These are phyloP conservation scores for Pachyuromys duprasi DNA, from an alignment of 2,797 vertebrate genomes.

Conservation along the genomic window DNA sequence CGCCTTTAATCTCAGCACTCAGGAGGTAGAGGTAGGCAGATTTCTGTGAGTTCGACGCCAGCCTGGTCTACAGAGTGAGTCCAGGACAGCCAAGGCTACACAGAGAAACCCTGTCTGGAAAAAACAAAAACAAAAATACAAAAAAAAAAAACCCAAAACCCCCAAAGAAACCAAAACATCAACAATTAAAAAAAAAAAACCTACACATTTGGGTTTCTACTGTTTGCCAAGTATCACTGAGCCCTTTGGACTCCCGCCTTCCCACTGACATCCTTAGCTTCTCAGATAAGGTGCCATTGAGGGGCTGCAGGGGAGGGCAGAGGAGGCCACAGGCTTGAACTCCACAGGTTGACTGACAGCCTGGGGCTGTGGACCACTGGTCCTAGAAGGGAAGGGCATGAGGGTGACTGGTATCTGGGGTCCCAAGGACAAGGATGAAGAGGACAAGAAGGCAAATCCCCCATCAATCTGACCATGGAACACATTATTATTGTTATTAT, in stretches of 20 bases:
- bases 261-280: background rate
- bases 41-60: background rate
- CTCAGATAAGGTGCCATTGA: background rate
- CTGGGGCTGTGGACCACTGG: background rate
- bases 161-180: background rate
- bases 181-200: background rate
- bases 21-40: background rate
- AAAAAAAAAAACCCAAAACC: background rate
- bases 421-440: slow-evolving; percentile 57
- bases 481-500: slow-evolving; percentile 88
- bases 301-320: background rate
- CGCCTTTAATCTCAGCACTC: background rate
- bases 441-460: slow-evolving; percentile 54
- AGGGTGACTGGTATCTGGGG: background rate
- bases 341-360: slow-evolving; percentile 49
- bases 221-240: background rate
- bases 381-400: background rate
- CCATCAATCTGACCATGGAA: slow-evolving; percentile 81
- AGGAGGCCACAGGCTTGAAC: background rate
- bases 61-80: background rate
- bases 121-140: background rate
- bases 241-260: accelerated
- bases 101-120: background rate
- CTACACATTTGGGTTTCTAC: background rate
- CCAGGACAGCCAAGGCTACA: background rate